Evolutionary conservation across 2,888 invertebrate species (phyloP), one percentile per base, ranked within the genome.

Genomic region (Ethmia dodecea): DNA sequence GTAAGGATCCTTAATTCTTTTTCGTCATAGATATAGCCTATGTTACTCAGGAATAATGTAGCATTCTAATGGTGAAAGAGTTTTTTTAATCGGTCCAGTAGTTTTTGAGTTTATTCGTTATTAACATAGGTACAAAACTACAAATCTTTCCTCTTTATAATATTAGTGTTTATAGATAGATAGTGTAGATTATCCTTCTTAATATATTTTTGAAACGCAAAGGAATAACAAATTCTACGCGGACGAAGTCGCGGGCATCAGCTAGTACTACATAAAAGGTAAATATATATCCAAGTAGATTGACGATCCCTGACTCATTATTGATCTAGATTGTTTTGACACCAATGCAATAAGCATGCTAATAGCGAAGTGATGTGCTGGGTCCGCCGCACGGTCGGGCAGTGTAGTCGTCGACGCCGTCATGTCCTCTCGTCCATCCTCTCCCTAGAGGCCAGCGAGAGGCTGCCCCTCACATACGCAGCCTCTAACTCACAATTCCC

Each of bases 321-420:
- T 73, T 73, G 65, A 60, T 60, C 62, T 72, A 74, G 61, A 83
- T 84, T 78, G 63, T 59, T 68, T 60, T 76, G 80, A 80, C 80
- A 83, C 73, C 72, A 70, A 72, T 78, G 61, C 64, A 65, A 62
- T 68, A 56, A 65, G 55, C 56, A 62, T 33, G 22, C 14, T n/a
- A n/a, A n/a, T n/a, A n/a, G 55, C 65, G 65, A 72, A 60, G 59
- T 60, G 57, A 67, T 64, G 49, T 63, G 60, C 37, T 60, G 38
- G 40, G 43, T 49, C 47, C 38, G 44, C 47, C 29, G 24, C 38
- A 30, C 35, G 16, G 43, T 39, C 35, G 31, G 40, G 47, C 68
- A 76, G 73, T 76, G 53, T 42, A 42, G 58, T 49, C 43, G 42
- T 48, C 45, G 63, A 47, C 56, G 58, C 49, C 55, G 60, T 57